Conservation (phyloP, 2,113 vertebrate genomes). For the Lucifuga dentata region DNA sequence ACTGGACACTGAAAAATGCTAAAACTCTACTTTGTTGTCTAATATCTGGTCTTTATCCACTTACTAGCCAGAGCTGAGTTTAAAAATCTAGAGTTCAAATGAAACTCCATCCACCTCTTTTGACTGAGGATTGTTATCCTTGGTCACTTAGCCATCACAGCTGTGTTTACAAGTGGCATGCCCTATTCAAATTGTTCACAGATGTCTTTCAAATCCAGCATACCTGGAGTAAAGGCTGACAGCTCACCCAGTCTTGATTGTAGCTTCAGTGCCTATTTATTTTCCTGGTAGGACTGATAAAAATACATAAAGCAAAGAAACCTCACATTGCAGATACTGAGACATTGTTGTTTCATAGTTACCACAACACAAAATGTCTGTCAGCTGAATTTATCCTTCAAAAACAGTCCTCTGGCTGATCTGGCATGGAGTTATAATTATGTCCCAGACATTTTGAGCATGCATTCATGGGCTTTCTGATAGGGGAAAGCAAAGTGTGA, state of each 20-base stretch:
- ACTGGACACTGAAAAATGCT: slow-evolving; percentile 1
- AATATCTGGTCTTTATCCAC: slow-evolving; percentile 17
- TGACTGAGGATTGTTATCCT: slow-evolving; percentile 48
- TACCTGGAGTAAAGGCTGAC: slow-evolving; percentile 31
- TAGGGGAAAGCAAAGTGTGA: slow-evolving; percentile 49
- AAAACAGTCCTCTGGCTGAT: slow-evolving; percentile 18
- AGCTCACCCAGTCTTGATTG: slow-evolving; percentile 3
- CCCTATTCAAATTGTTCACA: slow-evolving; percentile 65
- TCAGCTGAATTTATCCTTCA: not conserved
- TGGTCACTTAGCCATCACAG: slow-evolving; percentile 57
- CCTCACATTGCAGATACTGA: not conserved
- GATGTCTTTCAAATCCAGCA: slow-evolving; percentile 54
- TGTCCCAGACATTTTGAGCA: slow-evolving; percentile 37
- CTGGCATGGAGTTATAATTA: slow-evolving; percentile 35
- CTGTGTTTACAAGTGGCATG: slow-evolving; percentile 72
- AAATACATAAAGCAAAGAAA: not conserved
- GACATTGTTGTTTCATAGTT: not conserved
- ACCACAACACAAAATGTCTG: not conserved
- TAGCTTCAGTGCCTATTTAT: slow-evolving; percentile 10
- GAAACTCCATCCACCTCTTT: slow-evolving; percentile 48
- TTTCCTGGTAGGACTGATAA: not conserved
- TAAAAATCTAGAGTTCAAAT: slow-evolving; percentile 56
- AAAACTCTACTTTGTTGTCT: not conserved
- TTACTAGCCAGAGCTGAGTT: not conserved
- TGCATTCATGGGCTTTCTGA: slow-evolving; percentile 42